A percentile compares a stretch with the other conserved stretches of the same genome.
Conservation (phyloP, 1,140 invertebrate genomes). For the Macrosteles quadrilineatus region DNA sequence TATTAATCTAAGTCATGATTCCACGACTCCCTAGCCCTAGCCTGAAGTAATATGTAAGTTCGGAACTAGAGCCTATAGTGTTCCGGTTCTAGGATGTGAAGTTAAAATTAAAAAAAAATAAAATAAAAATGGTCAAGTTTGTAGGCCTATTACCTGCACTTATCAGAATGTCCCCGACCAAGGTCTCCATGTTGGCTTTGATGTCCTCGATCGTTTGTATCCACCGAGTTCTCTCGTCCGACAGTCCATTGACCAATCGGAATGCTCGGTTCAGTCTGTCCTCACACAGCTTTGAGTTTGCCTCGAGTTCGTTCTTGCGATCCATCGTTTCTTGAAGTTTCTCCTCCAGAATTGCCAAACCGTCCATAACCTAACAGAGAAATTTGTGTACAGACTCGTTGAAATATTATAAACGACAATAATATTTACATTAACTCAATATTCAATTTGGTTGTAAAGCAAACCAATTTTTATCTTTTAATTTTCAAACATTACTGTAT, state of each 20-base stretch:
- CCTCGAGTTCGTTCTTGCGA: conserved; percentile 67
- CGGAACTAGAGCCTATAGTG: too few species aligned
- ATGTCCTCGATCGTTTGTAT: conserved; percentile 63
- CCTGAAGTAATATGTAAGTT: too few species aligned
- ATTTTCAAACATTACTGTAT: too few species aligned
- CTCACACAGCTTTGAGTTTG: conserved; percentile 73
- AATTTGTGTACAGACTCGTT: not conserved
- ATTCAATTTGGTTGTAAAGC: too few species aligned
- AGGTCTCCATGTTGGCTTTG: conserved; percentile 62
- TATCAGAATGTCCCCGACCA: conserved; percentile 61
- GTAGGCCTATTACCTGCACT: conserved; percentile 56
- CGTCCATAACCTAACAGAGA: conserved; percentile 52
- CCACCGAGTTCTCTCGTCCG: conserved; percentile 64
- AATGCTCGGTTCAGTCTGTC: conserved; percentile 76
- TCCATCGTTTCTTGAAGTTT: conserved; percentile 63
- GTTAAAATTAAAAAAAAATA: too few species aligned
- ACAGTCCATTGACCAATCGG: conserved; percentile 62
- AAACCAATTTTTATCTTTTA: too few species aligned
- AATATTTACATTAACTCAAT: too few species aligned
- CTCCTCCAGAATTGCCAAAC: conserved; percentile 64
- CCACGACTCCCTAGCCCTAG: too few species aligned
- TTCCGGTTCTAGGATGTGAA: too few species aligned
- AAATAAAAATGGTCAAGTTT: too few species aligned
- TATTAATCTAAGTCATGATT: too few species aligned
- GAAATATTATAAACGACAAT: too few species aligned